Evolutionary conservation across 1,140 invertebrate species (phyloP).

Genomic region (Capitella teleta): DNA sequence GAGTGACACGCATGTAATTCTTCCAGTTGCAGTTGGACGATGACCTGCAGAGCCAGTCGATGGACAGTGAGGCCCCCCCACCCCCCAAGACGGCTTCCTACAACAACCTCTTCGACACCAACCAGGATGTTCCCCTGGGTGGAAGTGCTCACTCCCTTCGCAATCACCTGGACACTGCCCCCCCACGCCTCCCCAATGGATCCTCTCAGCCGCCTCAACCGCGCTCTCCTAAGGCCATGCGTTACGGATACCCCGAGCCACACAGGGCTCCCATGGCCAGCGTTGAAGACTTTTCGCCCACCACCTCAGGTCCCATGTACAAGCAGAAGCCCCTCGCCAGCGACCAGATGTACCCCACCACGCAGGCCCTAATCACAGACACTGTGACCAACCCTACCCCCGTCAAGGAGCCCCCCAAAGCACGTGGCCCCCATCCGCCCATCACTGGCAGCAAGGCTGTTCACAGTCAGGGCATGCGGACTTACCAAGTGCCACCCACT

Average conservation of each 20-base stretch:
- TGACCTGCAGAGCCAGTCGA: slow-evolving; percentile 46
- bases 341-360: slow-evolving; percentile 8
- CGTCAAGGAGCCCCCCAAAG: no score
- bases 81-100: slow-evolving; percentile 82
- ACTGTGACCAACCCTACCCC: no score
- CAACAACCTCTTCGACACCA: slow-evolving; percentile 72
- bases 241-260: slow-evolving; percentile 19
- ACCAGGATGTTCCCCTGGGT: slow-evolving; percentile 15
- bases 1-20: not conserved
- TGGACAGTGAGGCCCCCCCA: slow-evolving; percentile 83
- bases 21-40: slow-evolving; percentile 17
- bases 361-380: slow-evolving; percentile 7
- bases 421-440: no score
- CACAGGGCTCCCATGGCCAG: slow-evolving; percentile 21
- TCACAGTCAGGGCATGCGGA: not conserved
- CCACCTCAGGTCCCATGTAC: slow-evolving; percentile 26
- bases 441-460: no score
- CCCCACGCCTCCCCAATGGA: not conserved
- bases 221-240: not conserved
- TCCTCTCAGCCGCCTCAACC: not conserved
- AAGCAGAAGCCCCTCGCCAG: slow-evolving; percentile 19
- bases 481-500: no score
- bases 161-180: not conserved
- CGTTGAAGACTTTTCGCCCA: slow-evolving; percentile 20
- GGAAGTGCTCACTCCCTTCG: slow-evolving; percentile 13